Evolutionary conservation across 2,888 invertebrate species (phyloP).

Genomic region (Hydroisotoma schaefferi): DNA sequence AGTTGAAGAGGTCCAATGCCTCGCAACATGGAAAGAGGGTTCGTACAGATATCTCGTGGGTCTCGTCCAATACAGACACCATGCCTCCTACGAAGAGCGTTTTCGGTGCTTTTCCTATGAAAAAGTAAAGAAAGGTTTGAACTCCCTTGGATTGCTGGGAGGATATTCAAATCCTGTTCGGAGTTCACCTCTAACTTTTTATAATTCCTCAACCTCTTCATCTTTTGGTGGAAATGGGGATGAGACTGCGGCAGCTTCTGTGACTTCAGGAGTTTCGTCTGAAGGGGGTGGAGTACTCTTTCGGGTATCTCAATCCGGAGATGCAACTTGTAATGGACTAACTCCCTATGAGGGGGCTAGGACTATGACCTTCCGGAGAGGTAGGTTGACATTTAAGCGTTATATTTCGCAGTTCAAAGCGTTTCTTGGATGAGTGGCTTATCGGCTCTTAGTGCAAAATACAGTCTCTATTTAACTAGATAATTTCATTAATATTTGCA

Average conservation of each 20-base stretch:
- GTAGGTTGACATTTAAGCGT: conserved; percentile 54
- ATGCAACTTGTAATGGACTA: conserved; percentile 88
- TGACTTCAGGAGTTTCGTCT: conserved; percentile 6
- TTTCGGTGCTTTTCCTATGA: conserved; percentile 95
- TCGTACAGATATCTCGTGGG: conserved; percentile 86
- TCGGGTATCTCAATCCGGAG: conserved; percentile 84
- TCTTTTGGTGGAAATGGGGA: conserved; percentile 23
- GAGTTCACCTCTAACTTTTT: conserved; percentile 13
- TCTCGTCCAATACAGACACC: conserved; percentile 82
- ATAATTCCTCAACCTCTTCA: conserved; percentile 12
- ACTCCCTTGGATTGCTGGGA: not conserved
- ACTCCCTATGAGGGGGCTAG: conserved; percentile 82
- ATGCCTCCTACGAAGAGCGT: conserved; percentile 85
- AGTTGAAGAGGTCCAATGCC: conserved; percentile 87
- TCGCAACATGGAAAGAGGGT: conserved; percentile 92
- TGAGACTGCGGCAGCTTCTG: conserved; percentile 24
- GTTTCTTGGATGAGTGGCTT: not conserved
- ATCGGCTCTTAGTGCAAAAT: no score
- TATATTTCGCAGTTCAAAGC: no score
- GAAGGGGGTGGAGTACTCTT: conserved; percentile 61
- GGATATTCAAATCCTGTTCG: conserved; percentile 9
- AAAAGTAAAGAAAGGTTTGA: conserved; percentile 55
- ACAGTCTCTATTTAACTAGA: no score
- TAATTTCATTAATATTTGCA: no score
- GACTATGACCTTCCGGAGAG: conserved; percentile 76